Base-by-base conservation (phyloP, 2,113 vertebrate genomes). In the Cephalopholis sonnerati region DNA sequence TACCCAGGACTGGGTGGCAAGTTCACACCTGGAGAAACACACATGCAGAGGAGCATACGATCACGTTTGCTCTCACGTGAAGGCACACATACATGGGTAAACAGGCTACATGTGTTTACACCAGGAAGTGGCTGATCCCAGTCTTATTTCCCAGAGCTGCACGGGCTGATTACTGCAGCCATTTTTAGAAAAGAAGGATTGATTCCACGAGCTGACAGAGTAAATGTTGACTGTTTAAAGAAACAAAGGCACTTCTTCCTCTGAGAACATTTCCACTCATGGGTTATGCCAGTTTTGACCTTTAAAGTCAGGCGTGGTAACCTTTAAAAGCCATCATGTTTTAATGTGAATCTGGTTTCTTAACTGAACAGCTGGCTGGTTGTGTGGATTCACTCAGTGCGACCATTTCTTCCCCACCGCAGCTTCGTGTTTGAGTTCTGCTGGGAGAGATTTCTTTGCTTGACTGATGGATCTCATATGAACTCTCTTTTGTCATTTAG, bases 271-370 rank as follows among this genome's bases (percentile, higher is more conserved):
- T 86, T 71, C 39, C 36, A 65, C 54, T 75, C 32, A 50, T 27
- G 73, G 74, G 11, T 85, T 75, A 73, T 78, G 81, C 74, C 78
- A 64, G 77, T 46, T 82, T 39, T 92, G 87, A 89, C 90, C 93
- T 94, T 91, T 94, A 86, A n/a, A 89, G 63, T 85, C 59, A 22
- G 70, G 69, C 62, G 32, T 48, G 44, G 57, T 90, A 83, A 90
- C 92, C 84, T 93, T 93, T 93, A 87, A 91, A 93, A 84, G 65
- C 69, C 83, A 85, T 88, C 84, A 77, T 22, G 83, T 63, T 85
- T 88, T 85, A 89, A 87, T 87, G 64, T 77, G 73, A 85, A 54
- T 68, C 63, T 78, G 63, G 55, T 70, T 54, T 68, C 57, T 20
- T 55, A 41, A 51, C 68, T 74, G 65, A 80, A 44, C 79, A 86